phyloP scores from a whole-genome alignment of 2,888 invertebrate species.

The Rhimphoctona megacephalus region DNA sequence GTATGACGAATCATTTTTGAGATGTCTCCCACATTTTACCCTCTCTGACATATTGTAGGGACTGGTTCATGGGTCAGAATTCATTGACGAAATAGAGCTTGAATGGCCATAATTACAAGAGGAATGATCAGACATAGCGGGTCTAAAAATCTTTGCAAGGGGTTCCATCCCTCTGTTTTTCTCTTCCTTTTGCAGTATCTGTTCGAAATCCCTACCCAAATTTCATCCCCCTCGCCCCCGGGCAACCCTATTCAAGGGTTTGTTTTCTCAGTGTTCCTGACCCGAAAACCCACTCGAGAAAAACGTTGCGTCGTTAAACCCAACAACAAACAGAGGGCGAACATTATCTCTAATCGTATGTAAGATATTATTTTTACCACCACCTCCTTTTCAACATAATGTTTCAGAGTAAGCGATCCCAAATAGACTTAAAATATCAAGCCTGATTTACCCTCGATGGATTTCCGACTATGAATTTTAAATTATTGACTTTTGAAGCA shows the following conservation, averaged over 20 bases:
- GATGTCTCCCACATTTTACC: constrained; percentile 74
- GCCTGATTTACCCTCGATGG: constrained; percentile 27
- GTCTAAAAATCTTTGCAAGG: constrained; percentile 58
- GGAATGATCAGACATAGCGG: constrained; percentile 74
- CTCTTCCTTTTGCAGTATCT: constrained; percentile 1
- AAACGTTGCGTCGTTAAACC: constrained; percentile 76
- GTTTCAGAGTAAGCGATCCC: constrained; percentile 62
- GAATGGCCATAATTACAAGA: constrained; percentile 81
- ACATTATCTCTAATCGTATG: constrained; percentile 38
- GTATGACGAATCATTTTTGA: constrained; percentile 24
- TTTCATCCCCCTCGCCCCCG: constrained; percentile 68
- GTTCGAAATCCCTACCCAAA: constrained; percentile 1
- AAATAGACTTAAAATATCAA: constrained; percentile 46
- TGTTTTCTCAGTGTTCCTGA: constrained; percentile 82
- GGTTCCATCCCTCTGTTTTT: constrained; percentile 20
- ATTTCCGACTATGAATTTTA: constrained; percentile 40
- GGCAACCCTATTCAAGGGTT: constrained; percentile 74
- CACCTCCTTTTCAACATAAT: constrained; percentile 29
- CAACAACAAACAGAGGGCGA: constrained; percentile 79
- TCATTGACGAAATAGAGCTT: constrained; percentile 77
- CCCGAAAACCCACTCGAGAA: constrained; percentile 78
- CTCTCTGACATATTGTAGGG: background rate
- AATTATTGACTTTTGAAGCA: background rate
- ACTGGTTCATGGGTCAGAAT: constrained; percentile 64
- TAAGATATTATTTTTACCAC: constrained; percentile 56